Percentiles rank a stretch among this genome's conserved stretches.
phyloP scores from a whole-genome alignment of 1,140 invertebrate species.

The Chionoecetes opilio region DNA sequence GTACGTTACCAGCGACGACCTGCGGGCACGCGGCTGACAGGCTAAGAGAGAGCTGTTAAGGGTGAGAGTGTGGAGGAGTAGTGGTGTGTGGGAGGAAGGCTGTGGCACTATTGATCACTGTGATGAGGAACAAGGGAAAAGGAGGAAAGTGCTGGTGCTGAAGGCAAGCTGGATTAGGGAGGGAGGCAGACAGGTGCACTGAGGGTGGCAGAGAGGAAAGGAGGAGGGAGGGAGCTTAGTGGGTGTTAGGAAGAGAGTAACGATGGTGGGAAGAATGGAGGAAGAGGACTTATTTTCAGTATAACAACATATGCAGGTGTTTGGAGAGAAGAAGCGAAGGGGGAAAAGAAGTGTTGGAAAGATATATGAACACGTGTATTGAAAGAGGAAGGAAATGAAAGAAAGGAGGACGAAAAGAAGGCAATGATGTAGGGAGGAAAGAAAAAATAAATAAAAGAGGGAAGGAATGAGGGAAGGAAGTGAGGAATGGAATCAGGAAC shows the following conservation, averaged over 20 bases:
- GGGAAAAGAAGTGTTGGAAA: too few species aligned
- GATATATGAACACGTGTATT: neutral
- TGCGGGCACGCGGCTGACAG: conserved; percentile 22
- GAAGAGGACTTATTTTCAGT: neutral
- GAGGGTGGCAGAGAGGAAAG: neutral
- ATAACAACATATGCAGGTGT: too few species aligned
- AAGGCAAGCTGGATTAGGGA: too few species aligned
- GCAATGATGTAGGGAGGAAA: neutral
- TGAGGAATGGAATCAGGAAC: neutral
- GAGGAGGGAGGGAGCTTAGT: neutral
- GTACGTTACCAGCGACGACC: neutral
- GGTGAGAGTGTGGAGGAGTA: neutral
- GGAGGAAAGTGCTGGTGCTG: neutral
- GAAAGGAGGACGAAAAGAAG: neutral
- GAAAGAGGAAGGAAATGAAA: neutral
- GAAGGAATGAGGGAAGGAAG: neutral
- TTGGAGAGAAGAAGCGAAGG: too few species aligned
- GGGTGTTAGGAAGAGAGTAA: too few species aligned
- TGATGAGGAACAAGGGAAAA: conserved; percentile 4
- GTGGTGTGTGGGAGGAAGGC: neutral
- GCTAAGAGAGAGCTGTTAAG: neutral
- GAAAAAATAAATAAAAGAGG: neutral
- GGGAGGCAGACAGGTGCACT: neutral
- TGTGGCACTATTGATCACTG: neutral
- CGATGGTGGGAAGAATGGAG: neutral